A percentile compares a stretch with the other conserved stretches of the same genome.
Conservation (phyloP, 2,797 vertebrate genomes). For the Sphaeramia orbicularis region DNA sequence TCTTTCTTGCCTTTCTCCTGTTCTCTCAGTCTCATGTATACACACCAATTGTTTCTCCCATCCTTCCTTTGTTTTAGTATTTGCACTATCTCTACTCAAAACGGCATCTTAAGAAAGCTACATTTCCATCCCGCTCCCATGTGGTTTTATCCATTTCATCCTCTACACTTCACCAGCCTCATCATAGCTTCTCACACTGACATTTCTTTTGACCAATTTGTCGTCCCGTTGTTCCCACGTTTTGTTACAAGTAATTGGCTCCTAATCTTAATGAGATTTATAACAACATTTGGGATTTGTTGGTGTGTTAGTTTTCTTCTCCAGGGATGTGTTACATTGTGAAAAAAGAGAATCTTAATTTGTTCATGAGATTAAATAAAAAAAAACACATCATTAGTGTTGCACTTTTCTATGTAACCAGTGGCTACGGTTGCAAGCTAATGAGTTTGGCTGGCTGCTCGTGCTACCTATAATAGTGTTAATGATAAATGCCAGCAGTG, state of each 20-base stretch:
- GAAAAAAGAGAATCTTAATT: conserved; percentile 29
- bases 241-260: conserved; percentile 13
- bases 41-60: conserved; percentile 12
- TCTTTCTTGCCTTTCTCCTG: conserved; percentile 23
- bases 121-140: neutral
- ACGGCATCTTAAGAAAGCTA: conserved; percentile 11
- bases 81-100: conserved; percentile 1
- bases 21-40: conserved; percentile 11
- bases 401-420: conserved; percentile 44
- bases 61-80: conserved; percentile 20
- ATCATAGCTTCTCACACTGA: neutral
- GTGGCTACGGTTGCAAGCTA: conserved; percentile 33
- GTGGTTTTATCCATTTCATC: neutral
- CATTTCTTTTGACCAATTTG: neutral
- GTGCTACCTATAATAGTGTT: conserved; percentile 26
- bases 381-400: conserved; percentile 60
- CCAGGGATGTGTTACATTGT: conserved; percentile 1
- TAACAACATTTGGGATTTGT: conserved; percentile 23
- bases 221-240: neutral
- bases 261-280: conserved; percentile 14
- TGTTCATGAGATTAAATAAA: conserved; percentile 39
- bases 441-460: conserved; percentile 39
- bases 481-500: conserved; percentile 34
- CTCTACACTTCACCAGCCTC: neutral
- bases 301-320: conserved; percentile 23